Evolutionary conservation across 2,888 invertebrate genomes (phyloP).

Genomic region (Mamestra brassicae): DNA sequence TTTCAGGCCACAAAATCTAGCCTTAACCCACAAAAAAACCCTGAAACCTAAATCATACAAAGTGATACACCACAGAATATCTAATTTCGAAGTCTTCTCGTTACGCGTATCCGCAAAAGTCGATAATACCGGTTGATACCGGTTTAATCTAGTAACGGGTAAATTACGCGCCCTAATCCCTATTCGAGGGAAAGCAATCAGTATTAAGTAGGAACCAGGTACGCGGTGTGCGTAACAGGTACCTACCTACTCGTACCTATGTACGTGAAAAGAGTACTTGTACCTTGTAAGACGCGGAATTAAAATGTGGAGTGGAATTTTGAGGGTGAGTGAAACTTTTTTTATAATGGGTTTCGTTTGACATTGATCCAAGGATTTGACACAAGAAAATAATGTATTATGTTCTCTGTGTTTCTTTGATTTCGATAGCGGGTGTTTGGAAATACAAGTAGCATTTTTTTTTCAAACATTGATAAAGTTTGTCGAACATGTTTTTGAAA

Average conservation of each 20-base stretch:
- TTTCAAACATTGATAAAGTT: no score
- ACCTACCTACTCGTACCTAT: slow-evolving; percentile 36
- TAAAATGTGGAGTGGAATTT: slow-evolving; percentile 43
- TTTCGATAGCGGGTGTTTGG: neutral
- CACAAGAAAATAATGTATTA: neutral
- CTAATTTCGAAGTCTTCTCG: slow-evolving; percentile 64
- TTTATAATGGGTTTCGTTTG: slow-evolving; percentile 10
- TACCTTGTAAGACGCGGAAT: slow-evolving; percentile 51
- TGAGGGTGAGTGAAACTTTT: neutral
- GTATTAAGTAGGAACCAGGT: slow-evolving; percentile 74
- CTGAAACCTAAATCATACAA: slow-evolving; percentile 40
- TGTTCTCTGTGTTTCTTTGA: neutral
- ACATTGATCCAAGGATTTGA: slow-evolving; percentile 20
- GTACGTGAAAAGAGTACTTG: slow-evolving; percentile 55
- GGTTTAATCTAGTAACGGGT: slow-evolving; percentile 78
- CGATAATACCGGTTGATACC: slow-evolving; percentile 71
- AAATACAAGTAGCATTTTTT: neutral
- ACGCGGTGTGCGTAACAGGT: slow-evolving; percentile 58
- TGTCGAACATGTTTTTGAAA: no score
- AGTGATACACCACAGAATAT: slow-evolving; percentile 54
- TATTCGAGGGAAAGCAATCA: slow-evolving; percentile 76
- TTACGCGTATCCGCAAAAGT: slow-evolving; percentile 68
- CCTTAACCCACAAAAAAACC: neutral
- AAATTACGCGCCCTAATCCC: slow-evolving; percentile 79
- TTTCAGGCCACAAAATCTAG: no score